Base-by-base conservation (phyloP, 1,140 invertebrate genomes). In the Brachionus sp. region DNA sequence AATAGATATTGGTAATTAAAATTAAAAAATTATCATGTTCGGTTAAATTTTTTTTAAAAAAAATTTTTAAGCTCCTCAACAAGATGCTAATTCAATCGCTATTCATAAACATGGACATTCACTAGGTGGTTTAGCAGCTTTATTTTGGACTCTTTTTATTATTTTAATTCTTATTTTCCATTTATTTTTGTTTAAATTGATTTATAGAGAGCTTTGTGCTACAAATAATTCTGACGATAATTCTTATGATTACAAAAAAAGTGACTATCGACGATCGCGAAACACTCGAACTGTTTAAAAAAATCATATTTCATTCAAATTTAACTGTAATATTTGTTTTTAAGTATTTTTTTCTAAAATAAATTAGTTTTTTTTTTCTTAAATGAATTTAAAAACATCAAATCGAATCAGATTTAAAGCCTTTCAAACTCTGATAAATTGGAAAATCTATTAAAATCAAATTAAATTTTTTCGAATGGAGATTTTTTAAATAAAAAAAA, bases 61-160 rank as follows among this genome's bases (percentile, higher is more conserved):
- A 84, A 83, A 85, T 84, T 83, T 90, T 90, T 86, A 90, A 92
- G 95, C 95, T 82, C 95, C 95, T 4, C 93, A 95, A 1, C 95
- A 97, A 87, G 95, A 97, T 86, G 92, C 95, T 86, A 93, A 96
- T 88, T 92, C 96, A 0, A 94, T 98, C 86, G 94, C 94, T 0
- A 88, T 97, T 84, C 96, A 98, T 87, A 94, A 93, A 86, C 95
- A 97, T 88, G 95, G 95, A 0, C 93, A 95, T 89, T 93, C 93
- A 85, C 91, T 95, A 83, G 95, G 95, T 64, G 95, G 95, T 0
- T 88, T 97, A 80, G 95, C 95, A 23, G 94, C 93, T 0, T 90
- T 97, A 44, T 97, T 98, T 89, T 97, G 96, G 96, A 92, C 95
- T 0, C 93, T 94, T 16, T 93, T 98, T 84, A 93, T 93, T 86